A percentile compares a stretch with the other conserved stretches of the same genome.
Conservation (phyloP, 2,888 invertebrate species). For the Deilephila porcellus region DNA sequence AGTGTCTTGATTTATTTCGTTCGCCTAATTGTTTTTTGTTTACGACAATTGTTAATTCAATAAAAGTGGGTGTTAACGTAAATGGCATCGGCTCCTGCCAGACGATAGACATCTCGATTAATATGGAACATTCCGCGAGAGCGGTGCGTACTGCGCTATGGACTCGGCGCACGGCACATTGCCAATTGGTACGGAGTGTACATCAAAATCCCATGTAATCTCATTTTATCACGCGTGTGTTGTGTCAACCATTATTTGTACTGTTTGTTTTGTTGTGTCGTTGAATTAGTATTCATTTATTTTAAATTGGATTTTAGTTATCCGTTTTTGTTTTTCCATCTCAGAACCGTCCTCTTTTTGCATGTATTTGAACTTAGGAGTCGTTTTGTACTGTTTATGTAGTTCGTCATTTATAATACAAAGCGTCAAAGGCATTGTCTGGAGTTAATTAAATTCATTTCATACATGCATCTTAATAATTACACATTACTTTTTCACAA, state of each 20-base stretch:
- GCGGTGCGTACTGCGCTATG: background rate
- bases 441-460: no score
- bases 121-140: slow-evolving; percentile 19
- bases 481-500: no score
- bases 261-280: background rate
- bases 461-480: no score
- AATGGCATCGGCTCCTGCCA: background rate
- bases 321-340: no score
- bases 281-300: no score
- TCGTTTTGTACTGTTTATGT: no score
- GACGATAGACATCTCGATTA: slow-evolving; percentile 3
- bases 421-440: no score
- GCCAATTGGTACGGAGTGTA: slow-evolving; percentile 4
- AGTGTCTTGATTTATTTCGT: background rate
- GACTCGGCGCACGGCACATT: slow-evolving; percentile 21
- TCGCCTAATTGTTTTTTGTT: background rate
- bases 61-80: slow-evolving; percentile 14
- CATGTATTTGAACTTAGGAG: no score
- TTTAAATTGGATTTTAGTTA: no score
- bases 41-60: background rate
- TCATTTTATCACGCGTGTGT: background rate
- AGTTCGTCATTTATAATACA: no score
- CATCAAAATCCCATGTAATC: slow-evolving; percentile 4
- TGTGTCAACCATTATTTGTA: slow-evolving; percentile 10
- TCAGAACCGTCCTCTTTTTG: no score